Evolutionary conservation across 1,140 invertebrate genomes (phyloP), one percentile per base, ranked within the genome.

Genomic region (Harlomillsia oculata): DNA sequence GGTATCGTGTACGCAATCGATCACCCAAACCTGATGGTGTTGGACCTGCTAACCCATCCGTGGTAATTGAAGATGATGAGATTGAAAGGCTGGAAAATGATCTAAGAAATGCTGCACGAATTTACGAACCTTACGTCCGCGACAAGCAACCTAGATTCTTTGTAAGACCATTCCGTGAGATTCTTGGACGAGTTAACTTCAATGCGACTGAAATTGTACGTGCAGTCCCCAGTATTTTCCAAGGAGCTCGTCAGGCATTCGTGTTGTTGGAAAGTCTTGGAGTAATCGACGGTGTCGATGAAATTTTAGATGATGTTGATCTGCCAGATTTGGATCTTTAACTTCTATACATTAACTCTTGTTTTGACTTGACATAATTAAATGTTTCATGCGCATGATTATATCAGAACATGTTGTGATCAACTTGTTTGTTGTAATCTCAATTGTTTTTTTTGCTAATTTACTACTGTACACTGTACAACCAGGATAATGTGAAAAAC

Each of bases 241-340:
- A 62, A 32, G 64, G 64, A 32, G 59, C 64, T n/a, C 26, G 51
- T 25, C 50, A 62, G 36, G 64, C 64, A 0, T 60, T 65, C 39
- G 34, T 44, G 1, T 25, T 65, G 3, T 30, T 65, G 21, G 58
- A 62, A 16, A 55, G 36, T 11, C 41, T 65, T 1, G 60, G 60
- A 23, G 13, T 37, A 28, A 18, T 57, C 16, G 54, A 44, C 3
- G 18, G 45, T 14, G 32, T 25, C 20, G 54, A 44, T 40, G 29
- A 41, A 14, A 25, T 21, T 29, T 37, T 55, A 41, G 29, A 32
- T 16, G 53, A 55, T 28, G 51, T 43, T 21, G 45, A 48, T n/a
- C n/a, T n/a, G n/a, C n/a, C n/a, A n/a, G n/a, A n/a, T n/a, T n/a
- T n/a, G n/a, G n/a, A n/a, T n/a, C n/a, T n/a, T n/a, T n/a, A n/a